Evolutionary conservation across 2,113 vertebrate species (phyloP), one percentile per base, ranked within the genome.

Genomic region (Ciconia maguari): DNA sequence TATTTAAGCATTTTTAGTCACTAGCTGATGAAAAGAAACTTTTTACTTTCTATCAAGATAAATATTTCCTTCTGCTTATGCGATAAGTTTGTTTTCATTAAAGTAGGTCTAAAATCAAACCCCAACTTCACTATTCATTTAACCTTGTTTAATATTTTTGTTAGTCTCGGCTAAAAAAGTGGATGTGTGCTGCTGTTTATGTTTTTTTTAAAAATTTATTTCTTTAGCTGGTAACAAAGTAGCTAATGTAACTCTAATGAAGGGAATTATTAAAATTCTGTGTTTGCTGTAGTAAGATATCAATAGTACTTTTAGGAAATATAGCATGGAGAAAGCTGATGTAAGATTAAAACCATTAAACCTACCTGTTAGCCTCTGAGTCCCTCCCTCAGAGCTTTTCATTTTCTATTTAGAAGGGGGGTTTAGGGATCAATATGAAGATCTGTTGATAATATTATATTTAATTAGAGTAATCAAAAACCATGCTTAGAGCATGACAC

Each of bases 391-490:
- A 16, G 68, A 94, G 95, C 97, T 96, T 95, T 87, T 97, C 93
- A 95, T 97, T 98, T 97, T 96, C 97, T 93, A n/a, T 97, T 97
- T 95, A 86, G 97, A 94, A 96, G 74, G 62, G 54, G 86, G 93
- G 97, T 89, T 90, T 94, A 93, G 94, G 97, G 97, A 98, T 98
- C 98, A 97, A 98, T 98, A 97, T 71, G 84, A 96, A 96, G 96
- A 98, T 98, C 97, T 98, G 98, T 98, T 98, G 97, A 94, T 98
- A 90, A 97, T 96, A 97, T 97, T 97, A 95, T 97, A 98, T 98
- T 98, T 98, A 98, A 99, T 99, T 98, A 98, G 98, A 97, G 97
- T 95, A 97, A 98, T 98, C 97, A 98, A 97, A 98, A 97, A 71
- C 95, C 96, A 52, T 68, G 96, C 98, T 98, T 72, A 96, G 97